These are phyloP conservation scores for Apodemia zela DNA, from an alignment of 2,888 invertebrate species.

Conservation along the genomic window DNA sequence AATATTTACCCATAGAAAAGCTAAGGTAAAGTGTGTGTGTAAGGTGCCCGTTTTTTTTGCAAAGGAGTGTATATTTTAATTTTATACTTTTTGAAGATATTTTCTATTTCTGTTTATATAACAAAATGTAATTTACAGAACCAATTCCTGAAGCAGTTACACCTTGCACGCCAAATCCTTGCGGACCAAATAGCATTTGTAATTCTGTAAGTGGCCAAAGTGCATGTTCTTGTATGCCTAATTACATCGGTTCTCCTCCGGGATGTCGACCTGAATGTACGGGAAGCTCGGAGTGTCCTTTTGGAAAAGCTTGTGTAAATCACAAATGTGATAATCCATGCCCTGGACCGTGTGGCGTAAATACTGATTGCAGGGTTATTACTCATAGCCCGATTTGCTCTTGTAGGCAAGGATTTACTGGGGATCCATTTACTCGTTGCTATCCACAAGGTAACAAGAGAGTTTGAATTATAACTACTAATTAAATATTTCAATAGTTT, in stretches of 20 bases:
- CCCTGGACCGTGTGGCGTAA: slow-evolving; percentile 84
- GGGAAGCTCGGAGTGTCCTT: slow-evolving; percentile 87
- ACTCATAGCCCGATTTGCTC: slow-evolving; percentile 90
- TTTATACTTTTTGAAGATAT: too few species aligned
- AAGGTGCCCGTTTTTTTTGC: too few species aligned
- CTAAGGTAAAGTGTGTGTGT: too few species aligned
- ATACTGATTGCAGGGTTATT: slow-evolving; percentile 85
- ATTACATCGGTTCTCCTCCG: slow-evolving; percentile 87
- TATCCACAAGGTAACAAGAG: slow-evolving; percentile 69
- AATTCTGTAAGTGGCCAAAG: slow-evolving; percentile 85
- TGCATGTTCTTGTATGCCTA: slow-evolving; percentile 86
- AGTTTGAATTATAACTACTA: slow-evolving; percentile 11
- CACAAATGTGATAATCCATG: slow-evolving; percentile 90
- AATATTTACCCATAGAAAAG: too few species aligned
- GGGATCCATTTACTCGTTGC: slow-evolving; percentile 86
- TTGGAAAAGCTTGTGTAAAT: slow-evolving; percentile 86
- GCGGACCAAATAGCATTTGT: slow-evolving; percentile 88
- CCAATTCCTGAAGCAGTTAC: slow-evolving; percentile 58
- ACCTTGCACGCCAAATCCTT: slow-evolving; percentile 86
- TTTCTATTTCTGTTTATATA: background rate
- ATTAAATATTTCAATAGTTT: slow-evolving; percentile 16
- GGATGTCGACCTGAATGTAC: slow-evolving; percentile 90
- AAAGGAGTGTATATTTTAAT: too few species aligned
- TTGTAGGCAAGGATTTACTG: slow-evolving; percentile 81
- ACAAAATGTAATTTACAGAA: slow-evolving; percentile 42